These are phyloP conservation scores for Gallinago nigripennis DNA, from an alignment of 2,797 vertebrate species.

Conservation along the genomic window DNA sequence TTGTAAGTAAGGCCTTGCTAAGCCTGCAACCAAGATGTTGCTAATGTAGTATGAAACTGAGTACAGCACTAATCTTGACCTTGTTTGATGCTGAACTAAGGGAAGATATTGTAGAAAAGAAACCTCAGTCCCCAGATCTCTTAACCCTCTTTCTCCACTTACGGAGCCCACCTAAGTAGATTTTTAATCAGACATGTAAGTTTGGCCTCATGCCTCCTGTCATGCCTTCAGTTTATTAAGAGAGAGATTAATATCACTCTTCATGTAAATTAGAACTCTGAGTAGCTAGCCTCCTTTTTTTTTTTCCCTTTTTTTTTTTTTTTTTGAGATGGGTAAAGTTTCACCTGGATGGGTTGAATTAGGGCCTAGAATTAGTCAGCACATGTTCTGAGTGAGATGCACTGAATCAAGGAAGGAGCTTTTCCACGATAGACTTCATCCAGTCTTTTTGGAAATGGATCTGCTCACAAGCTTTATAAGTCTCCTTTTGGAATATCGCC, in stretches of 20 bases:
- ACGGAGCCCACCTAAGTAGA: not conserved
- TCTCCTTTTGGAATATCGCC: not conserved
- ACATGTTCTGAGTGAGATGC: not conserved
- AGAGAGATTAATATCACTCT: not conserved
- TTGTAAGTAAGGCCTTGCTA: not conserved
- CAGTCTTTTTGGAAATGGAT: not conserved
- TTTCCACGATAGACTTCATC: not conserved
- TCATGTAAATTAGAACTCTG: not conserved
- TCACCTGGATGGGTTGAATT: not conserved
- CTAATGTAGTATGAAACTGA: not conserved
- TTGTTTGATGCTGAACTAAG: not conserved
- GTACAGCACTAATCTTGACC: not conserved
- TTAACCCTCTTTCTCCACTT: not conserved
- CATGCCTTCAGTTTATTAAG: not conserved
- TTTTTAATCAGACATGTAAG: not conserved
- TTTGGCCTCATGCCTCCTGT: not conserved
- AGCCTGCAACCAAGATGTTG: conserved; percentile 1
- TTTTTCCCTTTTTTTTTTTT: no score
- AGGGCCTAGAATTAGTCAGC: not conserved
- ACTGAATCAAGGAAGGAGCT: not conserved
- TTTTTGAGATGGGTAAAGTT: not conserved
- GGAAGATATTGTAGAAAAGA: not conserved
- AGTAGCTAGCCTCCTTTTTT: not conserved
- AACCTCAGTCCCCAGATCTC: not conserved
- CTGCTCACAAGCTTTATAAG: not conserved